Conservation (phyloP, 2,113 vertebrate species). For the Montifringilla adamsi region DNA sequence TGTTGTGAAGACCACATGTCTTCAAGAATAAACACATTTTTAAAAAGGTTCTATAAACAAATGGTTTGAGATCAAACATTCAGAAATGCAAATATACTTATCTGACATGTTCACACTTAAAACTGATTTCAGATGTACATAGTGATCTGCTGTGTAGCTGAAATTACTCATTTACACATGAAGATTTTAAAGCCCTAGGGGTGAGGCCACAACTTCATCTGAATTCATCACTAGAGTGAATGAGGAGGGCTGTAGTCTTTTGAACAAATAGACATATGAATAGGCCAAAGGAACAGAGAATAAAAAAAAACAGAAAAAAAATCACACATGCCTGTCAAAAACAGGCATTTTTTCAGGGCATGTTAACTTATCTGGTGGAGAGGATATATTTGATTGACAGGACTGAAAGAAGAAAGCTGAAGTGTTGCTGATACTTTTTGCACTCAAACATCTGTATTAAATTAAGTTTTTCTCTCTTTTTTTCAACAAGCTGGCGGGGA, state of each 20-base stretch:
- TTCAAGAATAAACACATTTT: neutral
- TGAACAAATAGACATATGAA: constrained; percentile 24
- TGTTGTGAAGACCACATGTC: neutral
- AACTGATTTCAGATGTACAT: neutral
- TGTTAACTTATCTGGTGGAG: constrained; percentile 25
- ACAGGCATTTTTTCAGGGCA: constrained; percentile 27
- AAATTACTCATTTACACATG: neutral
- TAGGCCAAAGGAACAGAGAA: constrained; percentile 23
- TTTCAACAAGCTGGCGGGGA: constrained; percentile 35
- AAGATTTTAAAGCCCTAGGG: neutral
- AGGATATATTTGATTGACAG: constrained; percentile 39
- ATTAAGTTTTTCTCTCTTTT: neutral
- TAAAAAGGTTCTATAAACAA: neutral
- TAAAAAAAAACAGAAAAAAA: neutral
- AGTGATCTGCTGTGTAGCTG: neutral
- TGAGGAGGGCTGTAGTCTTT: neutral
- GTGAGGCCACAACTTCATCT: neutral
- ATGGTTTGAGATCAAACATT: neutral
- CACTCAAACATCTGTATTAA: constrained; percentile 58
- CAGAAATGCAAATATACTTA: neutral
- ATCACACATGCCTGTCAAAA: constrained; percentile 36
- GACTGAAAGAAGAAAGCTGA: constrained; percentile 51
- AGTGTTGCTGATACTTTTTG: constrained; percentile 49
- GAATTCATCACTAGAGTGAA: neutral
- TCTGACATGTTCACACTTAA: neutral